Conservation (phyloP, 2,113 vertebrate species). For the Anhinga rufa region DNA sequence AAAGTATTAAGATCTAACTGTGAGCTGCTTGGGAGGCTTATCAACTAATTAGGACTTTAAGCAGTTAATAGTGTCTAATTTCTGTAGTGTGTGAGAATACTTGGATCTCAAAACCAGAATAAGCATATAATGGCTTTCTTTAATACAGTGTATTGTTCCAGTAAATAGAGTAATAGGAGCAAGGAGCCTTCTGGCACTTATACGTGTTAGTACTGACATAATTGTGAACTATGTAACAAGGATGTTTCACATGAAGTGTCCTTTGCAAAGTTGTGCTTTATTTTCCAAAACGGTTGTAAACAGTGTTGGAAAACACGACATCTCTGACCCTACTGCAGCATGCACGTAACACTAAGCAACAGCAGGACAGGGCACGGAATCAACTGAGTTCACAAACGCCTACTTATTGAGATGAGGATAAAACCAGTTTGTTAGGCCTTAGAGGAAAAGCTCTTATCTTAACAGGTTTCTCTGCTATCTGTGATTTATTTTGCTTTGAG, state of each 20-base stretch:
- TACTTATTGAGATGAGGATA: neutral
- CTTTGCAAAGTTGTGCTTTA: neutral
- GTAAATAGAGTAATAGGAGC: neutral
- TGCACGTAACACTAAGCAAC: accelerated
- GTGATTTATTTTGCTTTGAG: neutral
- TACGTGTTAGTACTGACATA: neutral
- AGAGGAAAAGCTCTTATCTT: neutral
- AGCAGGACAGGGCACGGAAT: neutral
- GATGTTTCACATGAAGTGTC: neutral
- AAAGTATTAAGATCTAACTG: neutral
- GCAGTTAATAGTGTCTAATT: neutral
- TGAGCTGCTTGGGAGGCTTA: neutral
- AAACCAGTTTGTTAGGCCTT: neutral
- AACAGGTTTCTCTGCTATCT: neutral
- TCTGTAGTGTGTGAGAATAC: neutral
- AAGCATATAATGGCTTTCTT: neutral
- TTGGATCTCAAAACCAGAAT: neutral
- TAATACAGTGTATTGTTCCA: neutral
- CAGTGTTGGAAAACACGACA: neutral
- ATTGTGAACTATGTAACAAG: neutral
- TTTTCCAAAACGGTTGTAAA: neutral
- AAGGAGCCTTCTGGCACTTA: neutral
- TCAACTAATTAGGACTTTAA: neutral
- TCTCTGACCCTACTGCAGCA: neutral
- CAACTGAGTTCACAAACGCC: neutral